phyloP scores from a whole-genome alignment of 2,888 invertebrate genomes.

The Prosapia bicincta region DNA sequence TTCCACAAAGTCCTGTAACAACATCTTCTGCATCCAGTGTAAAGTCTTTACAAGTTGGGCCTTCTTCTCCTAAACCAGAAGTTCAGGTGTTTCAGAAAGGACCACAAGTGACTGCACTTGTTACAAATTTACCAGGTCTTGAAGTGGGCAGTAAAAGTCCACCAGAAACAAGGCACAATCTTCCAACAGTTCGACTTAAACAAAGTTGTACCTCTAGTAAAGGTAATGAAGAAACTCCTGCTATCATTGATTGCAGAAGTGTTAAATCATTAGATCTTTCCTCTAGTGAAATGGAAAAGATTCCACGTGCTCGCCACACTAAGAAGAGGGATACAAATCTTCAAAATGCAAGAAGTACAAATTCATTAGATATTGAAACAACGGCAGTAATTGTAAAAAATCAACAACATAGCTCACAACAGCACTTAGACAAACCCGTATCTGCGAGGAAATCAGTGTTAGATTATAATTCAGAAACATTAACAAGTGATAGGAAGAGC shows the following conservation, averaged over 20 bases:
- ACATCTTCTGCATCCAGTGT: conserved; percentile 25
- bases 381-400: conserved; percentile 37
- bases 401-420: background rate
- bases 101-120: conserved; percentile 71
- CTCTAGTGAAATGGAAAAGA: conserved; percentile 45
- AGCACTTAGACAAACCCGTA: background rate
- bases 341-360: conserved; percentile 33
- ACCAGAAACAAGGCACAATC: conserved; percentile 6
- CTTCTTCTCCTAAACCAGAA: conserved; percentile 35
- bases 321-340: conserved; percentile 32
- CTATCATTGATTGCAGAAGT: conserved; percentile 52
- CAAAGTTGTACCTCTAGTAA: background rate
- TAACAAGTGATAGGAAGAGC: conserved; percentile 11
- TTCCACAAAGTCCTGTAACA: conserved; percentile 20
- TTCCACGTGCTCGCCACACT: background rate
- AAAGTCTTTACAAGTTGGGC: conserved; percentile 13
- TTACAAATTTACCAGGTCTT: conserved; percentile 58
- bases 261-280: conserved; percentile 71
- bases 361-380: conserved; percentile 44
- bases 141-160: conserved; percentile 22
- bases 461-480: conserved; percentile 58
- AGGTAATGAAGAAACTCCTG: background rate
- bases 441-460: conserved; percentile 40
- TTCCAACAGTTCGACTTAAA: conserved; percentile 23
- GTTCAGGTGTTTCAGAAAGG: conserved; percentile 71